Evolutionary conservation across 2,113 vertebrate genomes (phyloP), one percentile per base, ranked within the genome.

Genomic region (Amblyornis subalaris): DNA sequence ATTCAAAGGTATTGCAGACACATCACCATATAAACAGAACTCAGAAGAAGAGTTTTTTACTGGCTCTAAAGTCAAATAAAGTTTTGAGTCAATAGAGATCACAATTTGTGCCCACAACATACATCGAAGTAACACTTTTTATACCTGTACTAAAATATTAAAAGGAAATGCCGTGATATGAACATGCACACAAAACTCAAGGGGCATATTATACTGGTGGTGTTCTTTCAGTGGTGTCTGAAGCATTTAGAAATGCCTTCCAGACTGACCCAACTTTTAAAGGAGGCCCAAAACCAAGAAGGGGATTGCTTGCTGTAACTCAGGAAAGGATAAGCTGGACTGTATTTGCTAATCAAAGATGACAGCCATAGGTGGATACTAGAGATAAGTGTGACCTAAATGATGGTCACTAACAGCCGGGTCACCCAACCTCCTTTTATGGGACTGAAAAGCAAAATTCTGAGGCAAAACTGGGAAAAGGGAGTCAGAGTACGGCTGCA

Each of bases 151-250:
- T 64, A 50, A 79, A 93, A 45, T 42, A 57, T 19, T 58, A 40
- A 53, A 62, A 87, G 71, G 13, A 64, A 54, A 73, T 0, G 0
- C 21, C 74, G 47, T 1, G 4, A 47, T 28, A 33, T 50, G 36
- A 75, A 36, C 33, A 33, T 2, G 14, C 28, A 35, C 28, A 36
- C 45, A 81, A 80, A 80, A 61, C 15, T 16, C 48, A 58, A 71
- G 65, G 20, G 19, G 16, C 7, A 7, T 35, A 14, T 76, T 71
- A 40, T 84, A 55, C 38, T 25, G 7, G 9, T 1, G 0, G 6
- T 19, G 14, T 44, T 35, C 7, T 73, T 93, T 62, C 50, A 87
- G 28, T 1, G 3, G 23, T 67, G 55, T 40, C 60, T 77, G 51
- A 86, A 62, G 25, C 25, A 31, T 71, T 60, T 40, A 71, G 60